Conservation (phyloP, 1,140 invertebrate genomes). For the Hesperophylax magnus region DNA sequence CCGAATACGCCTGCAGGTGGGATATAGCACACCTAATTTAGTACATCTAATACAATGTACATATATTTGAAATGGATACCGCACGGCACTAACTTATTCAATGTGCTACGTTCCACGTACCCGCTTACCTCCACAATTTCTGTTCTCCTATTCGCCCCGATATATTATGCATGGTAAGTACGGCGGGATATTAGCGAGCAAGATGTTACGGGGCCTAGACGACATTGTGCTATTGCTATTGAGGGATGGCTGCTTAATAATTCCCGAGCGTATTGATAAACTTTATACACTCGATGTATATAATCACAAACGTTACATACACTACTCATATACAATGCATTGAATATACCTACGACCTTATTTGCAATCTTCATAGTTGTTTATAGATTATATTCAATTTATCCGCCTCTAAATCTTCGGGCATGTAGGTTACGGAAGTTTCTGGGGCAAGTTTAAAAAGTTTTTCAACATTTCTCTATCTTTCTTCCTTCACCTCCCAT, state of each 20-base stretch:
- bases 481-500: too few relatives aligned
- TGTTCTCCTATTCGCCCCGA: constrained; percentile 53
- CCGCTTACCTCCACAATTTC: constrained; percentile 42
- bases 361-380: too few relatives aligned
- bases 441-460: too few relatives aligned
- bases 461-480: too few relatives aligned
- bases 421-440: too few relatives aligned
- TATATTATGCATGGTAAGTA: constrained; percentile 57
- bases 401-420: too few relatives aligned
- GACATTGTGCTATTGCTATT: constrained; percentile 17
- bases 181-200: constrained; percentile 53
- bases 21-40: constrained; percentile 47
- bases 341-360: too few relatives aligned
- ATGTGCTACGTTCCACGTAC: constrained; percentile 48
- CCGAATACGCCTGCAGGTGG: neutral
- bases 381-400: too few relatives aligned
- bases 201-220: constrained; percentile 51
- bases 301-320: too few relatives aligned
- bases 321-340: too few relatives aligned
- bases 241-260: neutral
- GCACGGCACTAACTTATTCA: constrained; percentile 57
- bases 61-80: constrained; percentile 56
- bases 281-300: too few relatives aligned
- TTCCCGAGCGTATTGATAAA: too few relatives aligned
- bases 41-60: constrained; percentile 47